Evolutionary conservation across 2,797 vertebrate genomes (phyloP).

Genomic region (Sphaeramia orbicularis): DNA sequence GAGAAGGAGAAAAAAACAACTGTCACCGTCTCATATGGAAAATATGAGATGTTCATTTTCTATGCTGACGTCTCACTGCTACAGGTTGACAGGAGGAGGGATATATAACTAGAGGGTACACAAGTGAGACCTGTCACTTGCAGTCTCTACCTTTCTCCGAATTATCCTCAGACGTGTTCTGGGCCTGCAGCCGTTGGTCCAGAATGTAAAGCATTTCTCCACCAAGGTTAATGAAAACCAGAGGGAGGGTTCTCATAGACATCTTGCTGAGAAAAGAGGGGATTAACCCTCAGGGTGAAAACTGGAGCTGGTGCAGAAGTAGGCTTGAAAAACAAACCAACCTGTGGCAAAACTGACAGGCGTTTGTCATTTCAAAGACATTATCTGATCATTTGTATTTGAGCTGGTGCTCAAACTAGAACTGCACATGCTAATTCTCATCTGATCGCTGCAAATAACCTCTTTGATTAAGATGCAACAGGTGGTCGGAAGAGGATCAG

Average conservation of each 20-base stretch:
- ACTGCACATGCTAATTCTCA: slow-evolving; percentile 36
- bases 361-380: slow-evolving; percentile 24
- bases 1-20: slow-evolving; percentile 8
- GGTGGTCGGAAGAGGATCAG: slow-evolving; percentile 77
- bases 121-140: slow-evolving; percentile 1
- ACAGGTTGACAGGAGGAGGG: slow-evolving; percentile 5
- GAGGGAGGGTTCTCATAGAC: slow-evolving; percentile 90
- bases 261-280: slow-evolving; percentile 71
- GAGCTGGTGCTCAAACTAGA: slow-evolving; percentile 6
- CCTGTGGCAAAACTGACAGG: no score
- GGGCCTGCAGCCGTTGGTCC: slow-evolving; percentile 91
- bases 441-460: slow-evolving; percentile 50
- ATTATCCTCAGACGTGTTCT: slow-evolving; percentile 90
- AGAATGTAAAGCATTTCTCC: slow-evolving; percentile 98
- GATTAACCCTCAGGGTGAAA: slow-evolving; percentile 24
- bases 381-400: slow-evolving; percentile 27
- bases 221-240: slow-evolving; percentile 95
- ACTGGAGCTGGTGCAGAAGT: slow-evolving; percentile 2
- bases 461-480: slow-evolving; percentile 67
- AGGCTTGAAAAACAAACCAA: not conserved
- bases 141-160: slow-evolving; percentile 90
- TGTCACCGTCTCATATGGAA: not conserved
- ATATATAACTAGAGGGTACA: slow-evolving; percentile 15
- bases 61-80: slow-evolving; percentile 12
- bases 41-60: not conserved